phyloP scores from a whole-genome alignment of 2,113 vertebrate genomes.

The Poeciliopsis occidentalis region DNA sequence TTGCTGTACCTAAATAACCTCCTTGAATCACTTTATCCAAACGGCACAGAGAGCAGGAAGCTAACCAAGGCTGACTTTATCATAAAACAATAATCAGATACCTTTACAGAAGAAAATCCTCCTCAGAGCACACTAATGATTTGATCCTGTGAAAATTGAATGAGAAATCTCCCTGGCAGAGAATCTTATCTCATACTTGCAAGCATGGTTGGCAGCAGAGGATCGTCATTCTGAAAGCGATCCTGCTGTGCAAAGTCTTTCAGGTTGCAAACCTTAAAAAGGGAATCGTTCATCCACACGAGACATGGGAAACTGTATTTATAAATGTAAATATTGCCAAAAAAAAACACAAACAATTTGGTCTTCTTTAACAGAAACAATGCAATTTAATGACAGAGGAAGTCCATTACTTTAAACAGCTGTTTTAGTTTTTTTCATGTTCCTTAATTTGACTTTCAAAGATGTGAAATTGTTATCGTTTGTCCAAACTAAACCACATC shows the following conservation, averaged over 20 bases:
- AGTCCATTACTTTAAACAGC: too few species aligned
- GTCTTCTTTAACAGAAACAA: background rate
- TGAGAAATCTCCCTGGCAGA: slow-evolving; percentile 49
- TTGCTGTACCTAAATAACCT: slow-evolving; percentile 32
- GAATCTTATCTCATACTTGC: slow-evolving; percentile 46
- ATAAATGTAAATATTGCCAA: slow-evolving; percentile 3
- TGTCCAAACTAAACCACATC: too few species aligned
- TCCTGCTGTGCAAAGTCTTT: slow-evolving; percentile 24
- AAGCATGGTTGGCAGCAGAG: slow-evolving; percentile 43
- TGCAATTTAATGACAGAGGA: background rate
- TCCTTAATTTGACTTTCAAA: too few species aligned
- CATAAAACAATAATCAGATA: slow-evolving; percentile 64
- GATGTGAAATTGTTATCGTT: too few species aligned
- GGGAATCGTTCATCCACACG: slow-evolving; percentile 24
- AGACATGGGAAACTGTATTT: slow-evolving; percentile 27
- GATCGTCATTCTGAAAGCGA: slow-evolving; percentile 38
- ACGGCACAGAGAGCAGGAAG: slow-evolving; percentile 25
- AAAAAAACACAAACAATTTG: background rate
- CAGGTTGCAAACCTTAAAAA: slow-evolving; percentile 36
- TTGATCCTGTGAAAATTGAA: slow-evolving; percentile 51
- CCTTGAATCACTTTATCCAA: slow-evolving; percentile 20
- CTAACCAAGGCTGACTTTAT: slow-evolving; percentile 47
- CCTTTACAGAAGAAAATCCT: slow-evolving; percentile 23
- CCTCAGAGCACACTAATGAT: slow-evolving; percentile 35
- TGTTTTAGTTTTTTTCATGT: too few species aligned